phyloP scores from a whole-genome alignment of 1,140 invertebrate genomes.

The Drosophila lacteicornis region DNA sequence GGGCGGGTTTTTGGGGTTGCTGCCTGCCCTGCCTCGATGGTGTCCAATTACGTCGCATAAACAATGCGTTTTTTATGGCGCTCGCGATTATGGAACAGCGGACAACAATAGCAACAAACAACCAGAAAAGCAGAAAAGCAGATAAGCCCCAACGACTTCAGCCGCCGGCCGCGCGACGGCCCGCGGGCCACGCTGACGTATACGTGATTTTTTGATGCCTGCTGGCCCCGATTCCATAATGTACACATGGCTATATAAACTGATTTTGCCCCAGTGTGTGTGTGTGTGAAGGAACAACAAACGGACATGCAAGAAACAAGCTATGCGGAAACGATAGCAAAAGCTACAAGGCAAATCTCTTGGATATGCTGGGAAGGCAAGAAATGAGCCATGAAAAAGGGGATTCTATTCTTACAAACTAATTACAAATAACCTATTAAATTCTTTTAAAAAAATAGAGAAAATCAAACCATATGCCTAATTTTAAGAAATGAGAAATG shows the following conservation, averaged over 20 bases:
- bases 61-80: slow-evolving; percentile 81
- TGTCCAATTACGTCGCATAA: slow-evolving; percentile 82
- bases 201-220: slow-evolving; percentile 75
- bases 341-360: background rate
- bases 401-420: background rate
- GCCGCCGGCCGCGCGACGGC: background rate
- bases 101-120: slow-evolving; percentile 36
- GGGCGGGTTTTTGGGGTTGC: background rate
- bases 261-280: background rate
- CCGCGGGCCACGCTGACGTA: slow-evolving; percentile 65
- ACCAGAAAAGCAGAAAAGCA: slow-evolving; percentile 44
- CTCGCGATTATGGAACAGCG: slow-evolving; percentile 69
- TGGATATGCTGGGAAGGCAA: slow-evolving; percentile 5
- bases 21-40: slow-evolving; percentile 41
- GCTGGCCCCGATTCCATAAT: slow-evolving; percentile 56
- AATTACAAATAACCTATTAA: background rate
- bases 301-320: slow-evolving; percentile 19
- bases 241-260: slow-evolving; percentile 29
- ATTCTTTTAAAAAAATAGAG: too few species aligned
- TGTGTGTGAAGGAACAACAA: slow-evolving; percentile 15
- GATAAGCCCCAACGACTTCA: slow-evolving; percentile 64
- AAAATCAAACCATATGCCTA: too few species aligned
- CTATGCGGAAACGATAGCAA: background rate
- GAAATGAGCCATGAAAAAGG: background rate
- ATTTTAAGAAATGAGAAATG: too few species aligned